Base-by-base conservation (phyloP, 1,140 invertebrate genomes). In the Meloidogyne chitwoodi region DNA sequence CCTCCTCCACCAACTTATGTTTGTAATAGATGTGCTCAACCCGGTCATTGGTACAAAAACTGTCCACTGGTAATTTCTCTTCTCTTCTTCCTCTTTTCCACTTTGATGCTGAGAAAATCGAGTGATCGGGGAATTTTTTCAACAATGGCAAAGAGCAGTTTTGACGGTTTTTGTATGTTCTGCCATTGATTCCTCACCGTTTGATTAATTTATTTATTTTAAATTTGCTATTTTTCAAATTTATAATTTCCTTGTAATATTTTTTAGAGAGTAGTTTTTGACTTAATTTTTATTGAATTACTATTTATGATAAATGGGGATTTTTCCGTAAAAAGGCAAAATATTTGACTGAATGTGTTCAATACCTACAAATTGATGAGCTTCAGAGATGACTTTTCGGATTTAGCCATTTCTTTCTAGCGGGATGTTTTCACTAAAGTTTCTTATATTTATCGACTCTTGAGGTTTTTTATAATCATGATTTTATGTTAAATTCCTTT, bases 41-140 rank as follows among this genome's bases (percentile, higher is more conserved):
- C 91, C 77, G 95, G 95, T 1, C 95, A 98, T 89, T 98, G 94
- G 93, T 96, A 95, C 72, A 94, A 94, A 88, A 93, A 95, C 88
- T 97, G 95, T 87, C 93, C 93, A 19, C 88, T 92, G 79, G 91
- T 92, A 89, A 90, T 88, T 84, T 48, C 48, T n/a, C 22, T 26
- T 70, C 68, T 70, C 68, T 70, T 48, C 63, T 75, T 66, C 41
- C 38, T 62, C 16, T 14, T 77, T 61, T 29, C 38, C 31, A 70
- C 29, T 44, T 41, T 44, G 38, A 44, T 38, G 67, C 11, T 26
- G 48, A 29, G 31, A 24, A 69, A 69, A 69, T 44, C 11, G 26
- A 69, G 24, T 69, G 68, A 22, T 56, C 44, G 48, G 48, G 48
- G 48, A 56, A 56, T 56, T 56, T 48, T 56, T 56, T 56, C 48